Evolutionary conservation across 2,797 vertebrate species (phyloP), one percentile per base, ranked within the genome.

Genomic region (Corythornis leucogaster): DNA sequence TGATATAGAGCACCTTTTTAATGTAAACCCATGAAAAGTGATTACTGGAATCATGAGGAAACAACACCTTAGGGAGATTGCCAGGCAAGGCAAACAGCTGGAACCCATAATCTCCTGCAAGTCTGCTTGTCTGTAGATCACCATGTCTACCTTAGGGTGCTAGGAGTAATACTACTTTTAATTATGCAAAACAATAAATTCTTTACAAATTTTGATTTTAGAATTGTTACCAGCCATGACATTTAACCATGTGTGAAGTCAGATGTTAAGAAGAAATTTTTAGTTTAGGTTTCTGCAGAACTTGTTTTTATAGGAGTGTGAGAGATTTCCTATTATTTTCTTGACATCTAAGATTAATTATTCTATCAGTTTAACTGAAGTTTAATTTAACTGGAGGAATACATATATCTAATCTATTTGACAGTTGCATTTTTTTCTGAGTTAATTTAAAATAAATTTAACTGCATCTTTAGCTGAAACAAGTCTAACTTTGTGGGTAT

Each of bases 21-120:
- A 85, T 88, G 59, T 79, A 92, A 96, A 89, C 69, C 54, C 64
- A 48, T 87, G 75, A 88, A 91, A 87, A 85, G 77, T 85, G 84
- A 75, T 92, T 92, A 76, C 85, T 78, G 86, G 90, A 77, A 57
- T 85, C 51, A 13, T 35, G 81, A 84, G 63, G 63, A 77, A 82
- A 88, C 73, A 63, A 28, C 80, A 67, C 93, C 77, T 71, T 77
- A 25, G 92, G 91, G 91, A 82, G 76, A 75, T 85, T 22, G 8
- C 67, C 42, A 45, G 78, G 75, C 57, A 73, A 75, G 85, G 81
- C 71, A 48, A 73, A 93, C 92, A 87, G 79, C 91, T 86, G 76
- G 91, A 89, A 70, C 87, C 53, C 79, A 66, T 89, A 43, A 93
- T 80, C 83, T 92, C 75, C 50, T 66, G 12, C 14, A 85, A 80